phyloP scores from a whole-genome alignment of 2,797 vertebrate species.

The Pipistrellus pipistrellus region DNA sequence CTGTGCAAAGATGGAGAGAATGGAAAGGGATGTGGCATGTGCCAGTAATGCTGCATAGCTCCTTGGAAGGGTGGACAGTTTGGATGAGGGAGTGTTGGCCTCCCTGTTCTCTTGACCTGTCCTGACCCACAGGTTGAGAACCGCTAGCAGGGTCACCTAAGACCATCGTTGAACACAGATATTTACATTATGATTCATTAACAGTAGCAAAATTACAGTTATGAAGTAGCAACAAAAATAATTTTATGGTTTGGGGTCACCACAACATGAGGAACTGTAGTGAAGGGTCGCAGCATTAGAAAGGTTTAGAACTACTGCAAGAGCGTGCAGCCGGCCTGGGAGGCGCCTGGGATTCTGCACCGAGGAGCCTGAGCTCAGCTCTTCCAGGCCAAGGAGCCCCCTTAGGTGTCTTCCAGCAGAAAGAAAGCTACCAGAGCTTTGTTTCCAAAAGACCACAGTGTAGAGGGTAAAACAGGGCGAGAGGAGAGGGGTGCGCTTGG shows the following conservation, averaged over 20 bases:
- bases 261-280: no score
- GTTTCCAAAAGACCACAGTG: neutral
- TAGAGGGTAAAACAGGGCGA: neutral
- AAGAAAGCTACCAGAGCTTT: neutral
- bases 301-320: no score
- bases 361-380: neutral
- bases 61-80: rapidly evolving
- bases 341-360: neutral
- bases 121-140: no score
- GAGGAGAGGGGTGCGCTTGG: neutral
- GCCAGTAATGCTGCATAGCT: neutral
- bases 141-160: no score
- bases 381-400: neutral
- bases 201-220: no score
- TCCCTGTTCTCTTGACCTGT: no score
- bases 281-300: no score
- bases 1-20: neutral
- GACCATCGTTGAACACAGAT: no score
- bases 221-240: no score
- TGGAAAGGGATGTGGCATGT: neutral
- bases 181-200: no score
- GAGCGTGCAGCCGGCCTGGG: neutral
- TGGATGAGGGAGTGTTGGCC: no score
- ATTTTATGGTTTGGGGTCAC: no score
- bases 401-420: neutral